Percentiles rank a stretch among this genome's conserved stretches.
These are phyloP conservation scores for Odontocolon sp. DNA, from an alignment of 2,888 invertebrate species.

Conservation along the genomic window DNA sequence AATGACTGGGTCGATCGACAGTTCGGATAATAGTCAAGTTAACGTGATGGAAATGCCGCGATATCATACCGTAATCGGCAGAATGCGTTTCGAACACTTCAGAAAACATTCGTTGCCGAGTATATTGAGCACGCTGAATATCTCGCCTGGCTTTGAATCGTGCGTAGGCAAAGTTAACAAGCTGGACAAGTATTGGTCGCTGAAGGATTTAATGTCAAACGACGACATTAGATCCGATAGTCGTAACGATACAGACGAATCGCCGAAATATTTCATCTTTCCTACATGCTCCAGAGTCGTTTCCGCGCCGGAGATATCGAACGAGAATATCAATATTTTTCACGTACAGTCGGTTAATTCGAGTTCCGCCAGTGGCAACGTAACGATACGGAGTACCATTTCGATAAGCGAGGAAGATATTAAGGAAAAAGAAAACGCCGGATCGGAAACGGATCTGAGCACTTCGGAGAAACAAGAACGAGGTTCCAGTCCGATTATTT, in stretches of 20 bases:
- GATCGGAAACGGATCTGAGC: not conserved
- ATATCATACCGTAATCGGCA: conserved; percentile 60
- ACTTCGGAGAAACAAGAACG: conserved; percentile 47
- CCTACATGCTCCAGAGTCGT: conserved; percentile 70
- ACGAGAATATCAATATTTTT: conserved; percentile 63
- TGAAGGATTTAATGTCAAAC: conserved; percentile 71
- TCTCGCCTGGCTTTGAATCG: conserved; percentile 58
- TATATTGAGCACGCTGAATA: conserved; percentile 67
- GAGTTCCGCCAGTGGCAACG: conserved; percentile 41
- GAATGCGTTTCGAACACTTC: conserved; percentile 69
- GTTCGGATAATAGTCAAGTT: conserved; percentile 49
- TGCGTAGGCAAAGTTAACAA: conserved; percentile 66
- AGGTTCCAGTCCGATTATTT: conserved; percentile 53
- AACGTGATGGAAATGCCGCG: conserved; percentile 46
- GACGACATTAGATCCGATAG: conserved; percentile 62
- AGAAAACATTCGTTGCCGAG: conserved; percentile 71
- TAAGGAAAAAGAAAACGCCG: conserved; percentile 7
- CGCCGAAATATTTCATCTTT: conserved; percentile 70
- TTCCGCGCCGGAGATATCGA: conserved; percentile 72
- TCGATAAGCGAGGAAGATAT: conserved; percentile 65
- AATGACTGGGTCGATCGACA: conserved; percentile 64
- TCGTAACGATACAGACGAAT: conserved; percentile 51
- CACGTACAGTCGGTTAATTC: conserved; percentile 61
- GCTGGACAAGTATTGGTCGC: conserved; percentile 74
- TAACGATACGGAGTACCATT: conserved; percentile 69